Evolutionary conservation across 2,113 vertebrate genomes (phyloP), one percentile per base, ranked within the genome.

Genomic region (Capreolus pygargus): DNA sequence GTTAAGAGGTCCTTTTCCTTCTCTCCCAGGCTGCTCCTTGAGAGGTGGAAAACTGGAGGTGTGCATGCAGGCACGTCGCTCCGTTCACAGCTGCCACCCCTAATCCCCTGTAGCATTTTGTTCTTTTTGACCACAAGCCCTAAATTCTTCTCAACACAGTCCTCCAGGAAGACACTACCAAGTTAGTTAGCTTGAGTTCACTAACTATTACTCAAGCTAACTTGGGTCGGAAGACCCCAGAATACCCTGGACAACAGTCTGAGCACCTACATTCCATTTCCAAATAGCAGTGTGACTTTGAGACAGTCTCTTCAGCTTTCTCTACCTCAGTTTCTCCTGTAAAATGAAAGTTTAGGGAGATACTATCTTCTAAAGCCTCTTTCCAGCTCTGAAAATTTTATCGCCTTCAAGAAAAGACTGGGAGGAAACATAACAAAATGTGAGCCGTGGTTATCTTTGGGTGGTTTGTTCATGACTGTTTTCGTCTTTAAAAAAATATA

Each of bases 11-110:
- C 4, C 2, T 39, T 28, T 27, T 55, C 39, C 43, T 88, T 43
- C 36, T 94, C 64, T 43, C 52, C 85, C 45, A 36, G 36, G 19
- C 89, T 58, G 16, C 30, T 74, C 43, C 50, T 57, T 45, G 28
- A 30, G 6, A 30, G 89, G 39, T 14, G n/a, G 58, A 14, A 81
- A 61, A 21, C 4, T 81, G 28, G 19, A 8, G 52, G 15, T 9
- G 7, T 7, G 33, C 25, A 19, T 0, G 0, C 0, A 4, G 16
- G 61, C 19, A 4, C 0, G 0, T 30, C 14, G 7, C 50, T 74
- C 2, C 1, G 3, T 14, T 81, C n/a, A 10, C 0, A 5, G 58
- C 23, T 3, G 3, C 88, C 10, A 0, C 61, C 55, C 4, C 58
- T 50, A 5, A n/a, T 60, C 12, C 33, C 17, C 25, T 5, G 2